These are phyloP conservation scores for Aythya baeri DNA, from an alignment of 2,113 vertebrate species.

Conservation along the genomic window DNA sequence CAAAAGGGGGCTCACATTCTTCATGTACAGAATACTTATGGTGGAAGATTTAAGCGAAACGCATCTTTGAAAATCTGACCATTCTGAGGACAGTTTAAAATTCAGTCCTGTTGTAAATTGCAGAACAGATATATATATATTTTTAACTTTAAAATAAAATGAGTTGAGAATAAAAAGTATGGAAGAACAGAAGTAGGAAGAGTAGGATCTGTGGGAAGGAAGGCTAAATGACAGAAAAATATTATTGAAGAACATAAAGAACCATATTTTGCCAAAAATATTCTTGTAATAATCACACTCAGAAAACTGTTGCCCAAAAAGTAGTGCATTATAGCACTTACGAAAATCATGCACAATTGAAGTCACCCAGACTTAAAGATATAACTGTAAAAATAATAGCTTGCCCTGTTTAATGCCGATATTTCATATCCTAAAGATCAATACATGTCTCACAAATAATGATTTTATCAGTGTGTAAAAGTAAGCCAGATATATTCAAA, in stretches of 20 bases:
- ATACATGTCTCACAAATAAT: background rate
- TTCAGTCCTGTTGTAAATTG: background rate
- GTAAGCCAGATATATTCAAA: background rate
- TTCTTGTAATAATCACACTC: background rate
- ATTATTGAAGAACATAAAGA: background rate
- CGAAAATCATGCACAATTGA: fast-evolving
- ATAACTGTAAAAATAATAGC: background rate
- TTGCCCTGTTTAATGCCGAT: background rate
- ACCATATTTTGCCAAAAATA: background rate
- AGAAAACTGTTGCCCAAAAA: background rate
- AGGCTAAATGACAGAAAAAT: fast-evolving
- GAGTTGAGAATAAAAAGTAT: background rate
- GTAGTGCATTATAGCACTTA: background rate
- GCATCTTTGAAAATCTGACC: background rate
- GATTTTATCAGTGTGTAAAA: background rate
- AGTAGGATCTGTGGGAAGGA: background rate
- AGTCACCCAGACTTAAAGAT: background rate
- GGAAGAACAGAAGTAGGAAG: background rate
- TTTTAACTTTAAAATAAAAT: background rate
- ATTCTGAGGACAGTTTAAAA: background rate
- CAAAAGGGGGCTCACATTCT: background rate
- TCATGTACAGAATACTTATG: background rate
- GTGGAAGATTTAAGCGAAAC: background rate
- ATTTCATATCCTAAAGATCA: background rate
- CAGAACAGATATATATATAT: background rate